phyloP scores from a whole-genome alignment of 2,888 invertebrate genomes.

The Trichogramma dendrolimi region DNA sequence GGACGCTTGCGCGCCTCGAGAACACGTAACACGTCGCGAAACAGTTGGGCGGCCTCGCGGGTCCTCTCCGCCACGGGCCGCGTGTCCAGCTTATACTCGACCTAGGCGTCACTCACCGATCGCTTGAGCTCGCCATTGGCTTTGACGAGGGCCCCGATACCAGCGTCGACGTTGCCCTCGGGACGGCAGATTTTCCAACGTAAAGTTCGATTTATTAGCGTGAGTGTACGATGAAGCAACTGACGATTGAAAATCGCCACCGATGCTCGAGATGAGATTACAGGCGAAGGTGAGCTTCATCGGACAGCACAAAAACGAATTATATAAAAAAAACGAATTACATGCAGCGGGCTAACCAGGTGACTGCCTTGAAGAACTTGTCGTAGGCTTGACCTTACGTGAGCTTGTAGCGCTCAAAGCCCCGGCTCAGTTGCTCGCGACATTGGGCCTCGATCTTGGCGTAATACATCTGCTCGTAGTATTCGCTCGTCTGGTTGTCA shows the following conservation, averaged over 20 bases:
- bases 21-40: conserved; percentile 56
- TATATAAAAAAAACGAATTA: too few species aligned
- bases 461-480: conserved; percentile 59
- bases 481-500: too few species aligned
- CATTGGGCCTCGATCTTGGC: conserved; percentile 67
- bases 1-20: conserved; percentile 59
- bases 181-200: conserved; percentile 58
- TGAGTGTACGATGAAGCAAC: too few species aligned
- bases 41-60: conserved; percentile 1
- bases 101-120: conserved; percentile 61
- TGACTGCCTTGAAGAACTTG: conserved; percentile 60
- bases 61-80: conserved; percentile 51
- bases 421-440: conserved; percentile 60
- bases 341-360: conserved; percentile 58
- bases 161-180: conserved; percentile 58
- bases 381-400: conserved; percentile 58
- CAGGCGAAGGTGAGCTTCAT: conserved; percentile 71
- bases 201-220: too few species aligned
- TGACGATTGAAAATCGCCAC: too few species aligned
- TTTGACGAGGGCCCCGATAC: too few species aligned
- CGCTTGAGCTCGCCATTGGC: conserved; percentile 51
- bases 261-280: conserved; percentile 58
- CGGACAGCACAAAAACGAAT: conserved; percentile 78
- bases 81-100: conserved; percentile 54
- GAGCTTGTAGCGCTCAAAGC: conserved; percentile 48